These are phyloP conservation scores for Pristionchus entomophagus DNA, from an alignment of 2,888 invertebrate genomes.

Conservation along the genomic window DNA sequence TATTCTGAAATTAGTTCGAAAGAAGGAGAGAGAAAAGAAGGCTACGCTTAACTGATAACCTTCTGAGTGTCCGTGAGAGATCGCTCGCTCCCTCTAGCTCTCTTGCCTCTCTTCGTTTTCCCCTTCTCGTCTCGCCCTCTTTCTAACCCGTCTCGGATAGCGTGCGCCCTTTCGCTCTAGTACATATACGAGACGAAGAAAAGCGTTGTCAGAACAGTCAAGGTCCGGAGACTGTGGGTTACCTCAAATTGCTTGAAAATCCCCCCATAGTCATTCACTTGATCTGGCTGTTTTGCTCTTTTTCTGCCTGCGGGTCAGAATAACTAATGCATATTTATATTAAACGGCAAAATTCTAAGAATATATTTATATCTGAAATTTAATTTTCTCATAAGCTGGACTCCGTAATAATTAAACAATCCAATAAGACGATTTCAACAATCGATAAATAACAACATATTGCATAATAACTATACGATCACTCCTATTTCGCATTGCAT, in stretches of 20 bases:
- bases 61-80: not conserved
- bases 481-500: no score
- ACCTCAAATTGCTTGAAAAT: not conserved
- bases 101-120: not conserved
- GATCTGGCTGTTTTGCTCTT: conserved; percentile 17
- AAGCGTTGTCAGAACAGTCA: not conserved
- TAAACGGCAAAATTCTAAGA: no score
- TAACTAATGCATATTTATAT: no score
- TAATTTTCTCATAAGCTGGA: no score
- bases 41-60: not conserved
- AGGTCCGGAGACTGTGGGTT: conserved; percentile 32
- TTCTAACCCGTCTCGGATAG: not conserved
- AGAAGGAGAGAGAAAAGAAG: not conserved
- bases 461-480: no score
- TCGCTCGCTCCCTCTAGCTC: not conserved
- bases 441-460: no score
- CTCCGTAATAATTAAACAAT: no score
- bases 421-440: no score
- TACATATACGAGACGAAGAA: not conserved
- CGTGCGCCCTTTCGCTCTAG: not conserved
- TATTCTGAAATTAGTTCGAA: no score
- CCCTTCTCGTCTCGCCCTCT: not conserved
- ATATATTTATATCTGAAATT: no score
- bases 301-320: no score
- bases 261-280: conserved; percentile 8